Base-by-base conservation (phyloP, 2,113 vertebrate species). In the Hydrolagus affinis region DNA sequence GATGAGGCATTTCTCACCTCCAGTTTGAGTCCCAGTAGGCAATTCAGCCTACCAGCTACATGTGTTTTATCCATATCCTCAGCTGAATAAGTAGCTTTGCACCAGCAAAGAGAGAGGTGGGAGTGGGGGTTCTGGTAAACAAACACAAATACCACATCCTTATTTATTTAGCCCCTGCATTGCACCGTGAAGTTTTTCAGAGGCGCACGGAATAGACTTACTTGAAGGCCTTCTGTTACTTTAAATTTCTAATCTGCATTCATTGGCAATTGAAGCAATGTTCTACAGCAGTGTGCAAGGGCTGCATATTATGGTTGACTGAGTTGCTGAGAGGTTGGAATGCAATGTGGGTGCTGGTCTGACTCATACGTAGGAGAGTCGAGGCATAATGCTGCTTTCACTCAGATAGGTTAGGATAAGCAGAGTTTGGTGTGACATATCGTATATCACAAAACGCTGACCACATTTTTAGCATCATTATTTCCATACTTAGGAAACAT, bases 371-470 rank as follows among this genome's bases (percentile, higher is more conserved):
- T 19, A 76, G 30, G 44, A 76, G 8, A 23, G 57, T 59, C 25
- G n/a, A 28, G 76, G 11, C 25, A 14, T 7, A 28, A 59, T 15
- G n/a, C 14, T 17, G 59, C 14, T 80, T 80, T 62, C 25, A 80
- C 59, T 25, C n/a, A 62, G 75, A 60, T 23, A 60, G n/a, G n/a
- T 59, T n/a, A n/a, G 75, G 14, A 8, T 77, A 15, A 62, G 76
- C 76, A 60, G 57, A 80, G 57, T 23, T 64, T 23, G 17, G 6
- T 62, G 57, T 25, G 8, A 64, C n/a, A 28, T 77, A 44, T 25
- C 57, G 12, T 80, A 62, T 62, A 80, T 64, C 76, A 80, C 60
- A 80, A 28, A 80, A 28, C 56, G 59, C 19, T 23, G n/a, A 80
- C 57, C 11, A 62, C 57, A 80, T 80, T 80, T 62, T 60, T 14